These are phyloP conservation scores for Platanista minor DNA, from an alignment of 2,113 vertebrate genomes.

Conservation along the genomic window DNA sequence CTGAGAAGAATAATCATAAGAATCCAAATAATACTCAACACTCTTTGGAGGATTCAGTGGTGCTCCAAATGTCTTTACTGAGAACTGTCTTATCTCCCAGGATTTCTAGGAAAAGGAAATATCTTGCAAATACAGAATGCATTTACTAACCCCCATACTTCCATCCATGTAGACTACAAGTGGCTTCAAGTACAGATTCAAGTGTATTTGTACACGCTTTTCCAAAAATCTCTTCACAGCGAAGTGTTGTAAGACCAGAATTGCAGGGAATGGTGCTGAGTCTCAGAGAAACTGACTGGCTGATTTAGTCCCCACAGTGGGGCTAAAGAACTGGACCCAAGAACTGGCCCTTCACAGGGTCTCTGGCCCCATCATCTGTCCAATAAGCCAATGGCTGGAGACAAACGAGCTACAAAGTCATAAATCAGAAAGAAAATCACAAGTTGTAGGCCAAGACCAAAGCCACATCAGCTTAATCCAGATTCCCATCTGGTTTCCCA, in stretches of 20 bases:
- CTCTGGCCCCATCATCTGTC: not conserved
- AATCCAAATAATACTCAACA: not conserved
- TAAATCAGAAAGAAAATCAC: not conserved
- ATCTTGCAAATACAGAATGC: not conserved
- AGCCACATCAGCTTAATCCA: not conserved
- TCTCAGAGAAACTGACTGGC: not conserved
- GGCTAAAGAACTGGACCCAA: not conserved
- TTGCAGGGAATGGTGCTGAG: not conserved
- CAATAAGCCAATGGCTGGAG: not conserved
- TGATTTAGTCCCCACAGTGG: fast-evolving
- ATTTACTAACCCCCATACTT: not conserved
- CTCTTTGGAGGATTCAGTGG: not conserved
- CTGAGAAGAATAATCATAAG: not conserved
- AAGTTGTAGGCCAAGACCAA: not conserved
- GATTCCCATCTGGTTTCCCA: not conserved
- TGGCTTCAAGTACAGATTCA: slow-evolving; percentile 36
- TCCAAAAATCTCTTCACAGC: not conserved
- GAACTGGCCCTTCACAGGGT: not conserved
- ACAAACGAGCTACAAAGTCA: not conserved
- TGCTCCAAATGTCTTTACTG: not conserved
- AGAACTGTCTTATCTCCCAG: not conserved
- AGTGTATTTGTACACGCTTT: not conserved
- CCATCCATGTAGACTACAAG: not conserved
- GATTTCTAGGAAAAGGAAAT: not conserved
- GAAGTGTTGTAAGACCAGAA: not conserved